These are phyloP conservation scores for Pectinophora gossypiella DNA, from an alignment of 1,140 invertebrate species.

Conservation along the genomic window DNA sequence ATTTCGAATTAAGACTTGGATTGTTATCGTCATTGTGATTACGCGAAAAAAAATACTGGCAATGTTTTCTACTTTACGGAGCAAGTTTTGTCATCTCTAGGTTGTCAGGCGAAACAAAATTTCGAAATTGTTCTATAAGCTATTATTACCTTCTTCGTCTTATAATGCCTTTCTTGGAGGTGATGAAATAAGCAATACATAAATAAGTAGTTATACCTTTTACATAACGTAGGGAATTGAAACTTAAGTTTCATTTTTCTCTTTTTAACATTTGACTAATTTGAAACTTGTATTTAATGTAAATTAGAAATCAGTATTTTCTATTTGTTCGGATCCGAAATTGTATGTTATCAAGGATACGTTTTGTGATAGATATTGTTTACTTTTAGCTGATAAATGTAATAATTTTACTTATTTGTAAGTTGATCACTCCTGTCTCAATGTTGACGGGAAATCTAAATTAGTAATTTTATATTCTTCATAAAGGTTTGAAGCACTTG, in stretches of 20 bases:
- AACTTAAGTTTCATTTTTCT: no score
- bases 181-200: background rate
- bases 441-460: background rate
- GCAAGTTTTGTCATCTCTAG: background rate
- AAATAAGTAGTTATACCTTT: background rate
- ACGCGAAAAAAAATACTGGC: background rate
- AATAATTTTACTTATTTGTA: slow-evolving; percentile 35
- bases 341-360: slow-evolving; percentile 25
- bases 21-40: slow-evolving; percentile 51
- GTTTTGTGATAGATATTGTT: slow-evolving; percentile 64
- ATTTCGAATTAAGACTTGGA: slow-evolving; percentile 55
- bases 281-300: background rate
- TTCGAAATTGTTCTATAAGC: no score
- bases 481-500: no score
- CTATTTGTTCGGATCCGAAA: slow-evolving; percentile 15
- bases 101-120: background rate
- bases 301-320: slow-evolving; percentile 29
- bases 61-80: background rate
- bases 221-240: no score
- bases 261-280: background rate
- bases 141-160: no score
- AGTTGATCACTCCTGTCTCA: slow-evolving; percentile 15
- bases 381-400: slow-evolving; percentile 34
- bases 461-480: no score
- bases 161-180: background rate